These are phyloP conservation scores for Augochlorella aurata DNA, from an alignment of 2,888 invertebrate species.

Conservation along the genomic window DNA sequence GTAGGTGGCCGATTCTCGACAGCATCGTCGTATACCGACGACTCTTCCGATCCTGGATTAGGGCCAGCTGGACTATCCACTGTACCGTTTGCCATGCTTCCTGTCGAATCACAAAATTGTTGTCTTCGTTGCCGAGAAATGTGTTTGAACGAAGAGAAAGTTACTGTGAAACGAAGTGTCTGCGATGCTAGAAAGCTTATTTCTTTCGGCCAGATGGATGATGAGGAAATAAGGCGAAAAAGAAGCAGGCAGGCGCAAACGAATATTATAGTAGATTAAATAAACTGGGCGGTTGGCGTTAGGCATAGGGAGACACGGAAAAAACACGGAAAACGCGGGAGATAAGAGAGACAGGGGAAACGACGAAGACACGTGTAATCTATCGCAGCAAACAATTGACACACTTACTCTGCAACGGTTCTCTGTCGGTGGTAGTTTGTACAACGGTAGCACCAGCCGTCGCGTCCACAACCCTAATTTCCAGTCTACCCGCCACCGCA, in stretches of 20 bases:
- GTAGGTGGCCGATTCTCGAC: constrained; percentile 85
- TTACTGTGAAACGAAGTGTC: constrained; percentile 2
- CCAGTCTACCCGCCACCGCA: constrained; percentile 90
- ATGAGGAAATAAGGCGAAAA: constrained; percentile 5
- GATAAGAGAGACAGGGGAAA: background rate
- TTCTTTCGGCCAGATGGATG: constrained; percentile 2
- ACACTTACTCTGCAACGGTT: constrained; percentile 77
- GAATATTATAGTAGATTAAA: too few species aligned
- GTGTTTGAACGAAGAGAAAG: constrained; percentile 3
- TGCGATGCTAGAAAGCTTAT: constrained; percentile 9
- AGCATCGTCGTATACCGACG: constrained; percentile 91
- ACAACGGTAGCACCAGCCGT: constrained; percentile 79
- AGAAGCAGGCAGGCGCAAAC: background rate
- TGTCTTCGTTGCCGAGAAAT: constrained; percentile 8
- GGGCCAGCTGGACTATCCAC: constrained; percentile 81
- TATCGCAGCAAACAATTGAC: background rate
- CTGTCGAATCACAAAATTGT: constrained; percentile 57
- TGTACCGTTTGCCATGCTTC: constrained; percentile 79
- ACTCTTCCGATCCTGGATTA: constrained; percentile 87
- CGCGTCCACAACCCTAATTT: constrained; percentile 87
- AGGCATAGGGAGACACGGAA: background rate
- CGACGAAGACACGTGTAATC: background rate
- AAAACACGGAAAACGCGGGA: background rate
- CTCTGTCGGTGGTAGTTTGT: constrained; percentile 79
- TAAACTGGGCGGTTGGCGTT: too few species aligned